Evolutionary conservation across 2,113 vertebrate species (phyloP).

Genomic region (Silurus glanis): DNA sequence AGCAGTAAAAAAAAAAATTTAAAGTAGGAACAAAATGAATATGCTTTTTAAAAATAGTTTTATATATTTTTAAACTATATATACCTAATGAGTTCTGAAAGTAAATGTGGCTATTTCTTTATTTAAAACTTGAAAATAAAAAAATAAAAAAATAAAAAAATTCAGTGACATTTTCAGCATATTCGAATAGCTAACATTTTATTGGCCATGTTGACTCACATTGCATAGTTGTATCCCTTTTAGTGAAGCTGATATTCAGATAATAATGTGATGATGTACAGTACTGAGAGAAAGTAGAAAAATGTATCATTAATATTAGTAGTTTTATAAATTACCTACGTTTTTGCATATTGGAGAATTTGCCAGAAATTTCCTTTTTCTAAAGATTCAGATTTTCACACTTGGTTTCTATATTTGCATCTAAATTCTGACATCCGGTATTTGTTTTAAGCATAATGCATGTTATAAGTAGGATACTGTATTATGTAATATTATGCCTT

Average conservation of each 20-base stretch:
- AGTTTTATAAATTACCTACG: background rate
- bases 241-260: no score
- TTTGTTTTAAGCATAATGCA: background rate
- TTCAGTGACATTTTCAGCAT: no score
- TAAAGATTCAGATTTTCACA: background rate
- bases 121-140: background rate
- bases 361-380: background rate
- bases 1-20: background rate
- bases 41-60: background rate
- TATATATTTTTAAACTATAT: background rate
- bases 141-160: no score
- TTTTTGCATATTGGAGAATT: background rate
- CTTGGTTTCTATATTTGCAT: background rate
- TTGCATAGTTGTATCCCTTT: no score
- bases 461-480: background rate
- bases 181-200: no score
- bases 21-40: background rate
- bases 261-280: no score
- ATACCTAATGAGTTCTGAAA: background rate
- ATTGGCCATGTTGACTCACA: no score
- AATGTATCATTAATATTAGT: background rate
- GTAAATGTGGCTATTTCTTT: background rate
- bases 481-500: background rate
- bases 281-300: no score
- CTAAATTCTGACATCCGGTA: background rate